Evolutionary conservation across 2,888 invertebrate genomes (phyloP).

Genomic region (Calameuta filiformis): DNA sequence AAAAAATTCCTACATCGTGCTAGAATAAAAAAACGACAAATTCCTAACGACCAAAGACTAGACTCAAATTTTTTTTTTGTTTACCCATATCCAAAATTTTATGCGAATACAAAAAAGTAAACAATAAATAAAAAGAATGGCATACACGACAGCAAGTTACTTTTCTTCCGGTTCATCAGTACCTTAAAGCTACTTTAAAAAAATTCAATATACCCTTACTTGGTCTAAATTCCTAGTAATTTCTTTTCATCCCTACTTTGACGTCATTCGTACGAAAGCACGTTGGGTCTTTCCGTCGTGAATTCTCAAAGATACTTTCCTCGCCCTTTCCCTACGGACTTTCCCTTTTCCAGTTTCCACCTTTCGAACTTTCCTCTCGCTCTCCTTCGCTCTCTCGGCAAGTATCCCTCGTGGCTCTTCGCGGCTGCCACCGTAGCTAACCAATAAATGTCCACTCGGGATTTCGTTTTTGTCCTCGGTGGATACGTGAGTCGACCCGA

Average conservation of each 20-base stretch:
- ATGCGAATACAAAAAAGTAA: too few relatives aligned
- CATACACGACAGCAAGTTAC: too few relatives aligned
- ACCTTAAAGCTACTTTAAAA: background rate
- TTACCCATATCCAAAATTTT: too few relatives aligned
- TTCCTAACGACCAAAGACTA: too few relatives aligned
- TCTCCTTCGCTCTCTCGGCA: background rate
- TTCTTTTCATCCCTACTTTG: background rate
- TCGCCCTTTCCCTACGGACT: background rate
- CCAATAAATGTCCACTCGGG: conserved; percentile 4
- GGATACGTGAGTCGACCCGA: conserved; percentile 6
- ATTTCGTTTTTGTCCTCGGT: background rate
- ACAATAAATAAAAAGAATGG: too few relatives aligned
- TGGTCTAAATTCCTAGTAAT: background rate
- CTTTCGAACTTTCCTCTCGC: background rate
- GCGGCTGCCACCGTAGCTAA: background rate
- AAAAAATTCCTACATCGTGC: background rate
- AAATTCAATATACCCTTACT: background rate
- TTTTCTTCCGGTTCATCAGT: background rate
- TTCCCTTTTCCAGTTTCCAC: background rate
- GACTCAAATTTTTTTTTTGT: too few relatives aligned
- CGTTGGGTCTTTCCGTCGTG: background rate
- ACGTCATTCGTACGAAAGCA: background rate
- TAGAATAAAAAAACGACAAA: background rate
- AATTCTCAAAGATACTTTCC: background rate
- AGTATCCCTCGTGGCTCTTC: background rate